Evolutionary conservation across 2,888 invertebrate genomes (phyloP).

Genomic region (Andricus curvator): DNA sequence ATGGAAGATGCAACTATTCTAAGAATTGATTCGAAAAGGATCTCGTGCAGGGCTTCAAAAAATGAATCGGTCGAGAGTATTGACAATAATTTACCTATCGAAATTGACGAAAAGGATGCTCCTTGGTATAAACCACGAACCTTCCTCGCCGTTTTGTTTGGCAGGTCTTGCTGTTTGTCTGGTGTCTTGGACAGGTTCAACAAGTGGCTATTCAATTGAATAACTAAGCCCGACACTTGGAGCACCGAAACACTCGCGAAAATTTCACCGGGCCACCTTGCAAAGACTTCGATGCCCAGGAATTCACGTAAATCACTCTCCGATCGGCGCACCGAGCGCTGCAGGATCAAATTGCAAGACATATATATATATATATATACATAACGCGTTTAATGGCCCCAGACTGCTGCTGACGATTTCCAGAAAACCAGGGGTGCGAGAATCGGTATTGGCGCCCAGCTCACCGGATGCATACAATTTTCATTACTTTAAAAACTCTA

Average conservation of each 20-base stretch:
- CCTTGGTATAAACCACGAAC: conserved; percentile 12
- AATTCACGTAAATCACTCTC: conserved; percentile 69
- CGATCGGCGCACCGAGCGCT: conserved; percentile 61
- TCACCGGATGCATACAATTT: background rate
- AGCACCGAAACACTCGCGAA: conserved; percentile 6
- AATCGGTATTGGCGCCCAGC: conserved; percentile 26
- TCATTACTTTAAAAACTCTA: conserved; percentile 15
- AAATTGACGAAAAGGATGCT: conserved; percentile 35
- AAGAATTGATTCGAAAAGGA: background rate
- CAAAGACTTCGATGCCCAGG: conserved; percentile 63
- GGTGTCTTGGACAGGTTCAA: background rate
- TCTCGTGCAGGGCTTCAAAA: background rate
- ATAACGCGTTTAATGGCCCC: conserved; percentile 43
- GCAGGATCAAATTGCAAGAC: conserved; percentile 70
- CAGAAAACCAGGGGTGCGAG: conserved; percentile 72
- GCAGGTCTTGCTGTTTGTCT: conserved; percentile 11
- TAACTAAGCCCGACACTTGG: background rate
- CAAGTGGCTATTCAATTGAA: conserved; percentile 17
- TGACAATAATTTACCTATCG: conserved; percentile 20
- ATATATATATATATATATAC: conserved; percentile 71
- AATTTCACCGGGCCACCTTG: conserved; percentile 59
- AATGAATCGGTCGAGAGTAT: background rate
- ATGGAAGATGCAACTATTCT: background rate
- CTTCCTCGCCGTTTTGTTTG: background rate
- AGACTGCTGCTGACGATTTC: conserved; percentile 68